Evolutionary conservation across 2,888 invertebrate species (phyloP).

Genomic region (Endotricha flammealis): DNA sequence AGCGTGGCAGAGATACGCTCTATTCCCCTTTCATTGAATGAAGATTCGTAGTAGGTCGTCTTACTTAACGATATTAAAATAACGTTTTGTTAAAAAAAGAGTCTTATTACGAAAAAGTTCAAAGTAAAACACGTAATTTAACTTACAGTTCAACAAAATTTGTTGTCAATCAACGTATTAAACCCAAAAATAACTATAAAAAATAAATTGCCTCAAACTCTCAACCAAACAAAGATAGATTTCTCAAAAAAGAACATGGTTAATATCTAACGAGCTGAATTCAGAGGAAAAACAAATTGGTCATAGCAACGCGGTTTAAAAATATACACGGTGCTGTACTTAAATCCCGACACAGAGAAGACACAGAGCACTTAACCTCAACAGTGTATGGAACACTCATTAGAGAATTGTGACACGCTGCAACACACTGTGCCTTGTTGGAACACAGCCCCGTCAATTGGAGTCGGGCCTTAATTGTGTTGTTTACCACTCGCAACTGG

Average conservation of each 20-base stretch:
- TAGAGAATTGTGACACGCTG: neutral
- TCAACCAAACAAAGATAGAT: neutral
- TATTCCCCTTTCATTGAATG: too few relatives aligned
- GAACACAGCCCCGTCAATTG: conserved; percentile 39
- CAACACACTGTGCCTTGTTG: conserved; percentile 23
- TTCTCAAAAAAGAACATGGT: conserved; percentile 1
- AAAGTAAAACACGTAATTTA: too few relatives aligned
- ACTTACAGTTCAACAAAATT: too few relatives aligned
- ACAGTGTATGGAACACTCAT: neutral
- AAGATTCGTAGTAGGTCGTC: too few relatives aligned
- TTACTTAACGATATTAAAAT: too few relatives aligned
- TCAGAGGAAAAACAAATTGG: conserved; percentile 22
- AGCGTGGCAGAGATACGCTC: too few relatives aligned
- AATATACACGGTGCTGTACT: conserved; percentile 17
- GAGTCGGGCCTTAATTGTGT: conserved; percentile 49
- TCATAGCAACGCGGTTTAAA: conserved; percentile 31
- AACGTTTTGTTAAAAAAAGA: too few relatives aligned
- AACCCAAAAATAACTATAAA: too few relatives aligned
- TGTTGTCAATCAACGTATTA: too few relatives aligned
- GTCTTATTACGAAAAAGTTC: too few relatives aligned
- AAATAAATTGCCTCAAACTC: neutral
- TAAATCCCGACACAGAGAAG: conserved; percentile 17
- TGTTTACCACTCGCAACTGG: conserved; percentile 50
- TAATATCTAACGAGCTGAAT: conserved; percentile 2
- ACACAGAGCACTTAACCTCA: conserved; percentile 4